Evolutionary conservation across 2,113 vertebrate genomes (phyloP).

Genomic region (Pomatorhinus ruficollis): DNA sequence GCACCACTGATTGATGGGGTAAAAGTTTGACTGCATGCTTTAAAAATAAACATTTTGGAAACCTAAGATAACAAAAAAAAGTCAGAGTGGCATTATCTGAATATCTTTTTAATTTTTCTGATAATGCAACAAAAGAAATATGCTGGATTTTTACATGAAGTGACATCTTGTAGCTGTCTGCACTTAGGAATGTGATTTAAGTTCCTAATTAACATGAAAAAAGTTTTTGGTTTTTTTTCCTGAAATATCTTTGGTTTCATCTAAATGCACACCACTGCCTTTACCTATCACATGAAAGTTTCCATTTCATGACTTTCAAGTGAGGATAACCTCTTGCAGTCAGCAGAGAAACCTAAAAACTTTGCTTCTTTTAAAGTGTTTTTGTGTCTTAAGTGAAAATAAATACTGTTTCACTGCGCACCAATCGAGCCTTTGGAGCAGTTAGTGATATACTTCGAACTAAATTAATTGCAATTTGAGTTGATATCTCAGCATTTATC

Average conservation of each 20-base stretch:
- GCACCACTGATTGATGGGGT: background rate
- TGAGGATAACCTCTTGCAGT: background rate
- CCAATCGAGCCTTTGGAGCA: background rate
- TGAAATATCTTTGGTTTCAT: background rate
- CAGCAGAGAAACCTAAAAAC: background rate
- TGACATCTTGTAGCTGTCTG: background rate
- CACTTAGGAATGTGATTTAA: background rate
- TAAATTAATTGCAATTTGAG: background rate
- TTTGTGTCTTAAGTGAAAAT: background rate
- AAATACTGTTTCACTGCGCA: background rate
- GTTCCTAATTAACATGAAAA: background rate
- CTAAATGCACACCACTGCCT: background rate
- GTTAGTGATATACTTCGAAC: background rate
- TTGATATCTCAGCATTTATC: background rate
- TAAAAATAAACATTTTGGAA: constrained; percentile 14
- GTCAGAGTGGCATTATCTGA: background rate
- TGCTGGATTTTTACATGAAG: background rate
- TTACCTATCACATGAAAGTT: background rate
- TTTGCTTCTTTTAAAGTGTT: background rate
- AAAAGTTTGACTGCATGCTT: constrained; percentile 36
- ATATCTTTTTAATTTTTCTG: background rate
- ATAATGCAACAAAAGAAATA: background rate
- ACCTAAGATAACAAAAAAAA: background rate
- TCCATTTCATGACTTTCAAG: background rate
- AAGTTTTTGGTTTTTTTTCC: background rate